Percentiles rank a stretch among this genome's conserved stretches.
These are phyloP conservation scores for Pseudomyrmex pallidus DNA, from an alignment of 1,140 invertebrate genomes.

Conservation along the genomic window DNA sequence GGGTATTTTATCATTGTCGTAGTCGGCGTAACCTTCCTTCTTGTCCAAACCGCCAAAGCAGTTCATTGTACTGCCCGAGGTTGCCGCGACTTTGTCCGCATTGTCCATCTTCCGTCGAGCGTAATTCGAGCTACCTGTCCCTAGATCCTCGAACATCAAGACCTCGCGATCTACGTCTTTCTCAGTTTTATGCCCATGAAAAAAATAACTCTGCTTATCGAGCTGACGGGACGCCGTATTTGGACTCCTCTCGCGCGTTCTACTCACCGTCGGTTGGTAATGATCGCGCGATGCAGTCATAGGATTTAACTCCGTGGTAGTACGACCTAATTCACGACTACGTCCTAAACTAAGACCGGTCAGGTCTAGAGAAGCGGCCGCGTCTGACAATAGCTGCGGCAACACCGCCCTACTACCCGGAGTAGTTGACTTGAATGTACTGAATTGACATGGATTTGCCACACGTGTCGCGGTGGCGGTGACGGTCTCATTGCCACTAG, in stretches of 20 bases:
- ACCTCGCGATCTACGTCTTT: slow-evolving; percentile 75
- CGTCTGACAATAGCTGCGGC: slow-evolving; percentile 55
- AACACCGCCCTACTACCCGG: slow-evolving; percentile 30
- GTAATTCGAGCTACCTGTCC: background rate
- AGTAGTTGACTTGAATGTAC: slow-evolving; percentile 76
- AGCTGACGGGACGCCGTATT: slow-evolving; percentile 73
- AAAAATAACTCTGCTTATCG: slow-evolving; percentile 80
- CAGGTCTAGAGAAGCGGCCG: slow-evolving; percentile 68
- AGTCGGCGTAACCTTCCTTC: slow-evolving; percentile 41
- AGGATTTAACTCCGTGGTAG: slow-evolving; percentile 60
- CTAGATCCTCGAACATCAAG: slow-evolving; percentile 67
- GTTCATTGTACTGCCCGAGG: slow-evolving; percentile 66
- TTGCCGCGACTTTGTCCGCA: slow-evolving; percentile 18
- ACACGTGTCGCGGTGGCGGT: slow-evolving; percentile 33
- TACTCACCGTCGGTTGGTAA: slow-evolving; percentile 56
- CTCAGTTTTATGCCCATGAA: slow-evolving; percentile 80
- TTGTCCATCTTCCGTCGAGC: slow-evolving; percentile 13
- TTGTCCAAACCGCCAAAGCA: slow-evolving; percentile 69
- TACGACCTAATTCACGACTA: slow-evolving; percentile 62
- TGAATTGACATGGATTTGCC: slow-evolving; percentile 75
- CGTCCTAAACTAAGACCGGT: slow-evolving; percentile 69
- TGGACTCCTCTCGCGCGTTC: slow-evolving; percentile 68
- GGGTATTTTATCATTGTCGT: slow-evolving; percentile 44
- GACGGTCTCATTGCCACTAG: slow-evolving; percentile 59
- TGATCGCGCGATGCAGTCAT: slow-evolving; percentile 59